Base-by-base conservation (phyloP, 2,113 vertebrate species). In the Copsychus sechellarum region DNA sequence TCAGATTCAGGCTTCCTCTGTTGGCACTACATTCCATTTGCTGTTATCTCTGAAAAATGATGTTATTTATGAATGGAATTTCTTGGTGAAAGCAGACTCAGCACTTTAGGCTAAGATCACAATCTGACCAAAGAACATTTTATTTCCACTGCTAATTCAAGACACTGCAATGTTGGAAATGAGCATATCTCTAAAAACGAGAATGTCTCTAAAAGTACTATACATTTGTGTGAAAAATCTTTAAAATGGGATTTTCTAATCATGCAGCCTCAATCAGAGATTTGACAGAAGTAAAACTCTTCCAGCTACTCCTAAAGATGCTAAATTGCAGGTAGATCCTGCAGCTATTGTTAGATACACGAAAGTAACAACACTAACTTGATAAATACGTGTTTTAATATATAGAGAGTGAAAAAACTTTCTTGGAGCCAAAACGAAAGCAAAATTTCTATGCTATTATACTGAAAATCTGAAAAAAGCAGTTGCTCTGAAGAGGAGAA, bases 201-300 rank as follows among this genome's bases (percentile, higher is more conserved):
- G 3, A 33, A 29, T 5, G 23, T 26, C 50, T 78, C 43, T 89
- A 50, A 76, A 86, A 80, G 61, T 67, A 36, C 34, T 42, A 9
- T 25, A n/a, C 7, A 7, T 67, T 50, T 67, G 11, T 67, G 53
- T 43, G 40, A 72, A 64, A 86, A 77, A 69, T 43, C 26, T 73
- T 83, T 65, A 69, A 89, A 91, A 81, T 53, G 54, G 21, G 53
- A 57, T 89, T 95, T 95, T 93, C 53, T 86, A 31, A 73, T 89
- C 72, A 78, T 91, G 31, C 19, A 77, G 22, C 33, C 20, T 76
- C 80, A 86, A 47, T 66, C 78, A 66, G 47, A 86, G 24, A 86
- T 82, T 42, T 79, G 43, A 34, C 42, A 45, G 36, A 16, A 61
- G 24, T 43, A 60, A 42, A 83, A 77, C 11, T 61, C 45, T 73